Base-by-base conservation (phyloP, 2,888 invertebrate species). In the Liodrosophila aerea region DNA sequence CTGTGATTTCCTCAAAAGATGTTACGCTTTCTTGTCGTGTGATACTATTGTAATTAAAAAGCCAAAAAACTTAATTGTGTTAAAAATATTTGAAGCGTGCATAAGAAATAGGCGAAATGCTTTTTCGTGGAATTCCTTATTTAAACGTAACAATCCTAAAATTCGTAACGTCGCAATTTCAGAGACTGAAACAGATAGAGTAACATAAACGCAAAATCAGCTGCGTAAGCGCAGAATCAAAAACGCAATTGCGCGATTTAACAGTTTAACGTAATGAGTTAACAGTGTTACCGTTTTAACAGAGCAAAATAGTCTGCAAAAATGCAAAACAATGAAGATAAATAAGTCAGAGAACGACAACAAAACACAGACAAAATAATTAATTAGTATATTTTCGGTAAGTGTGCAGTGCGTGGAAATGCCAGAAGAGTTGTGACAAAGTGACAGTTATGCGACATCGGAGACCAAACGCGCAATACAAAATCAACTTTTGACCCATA, bases 271-370 rank as follows among this genome's bases (percentile, higher is more conserved):
- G 66, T 62, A 62, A 65, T 11, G 1, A 1, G 54, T 62, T 53
- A 46, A 40, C 51, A 40, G 27, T n/a, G n/a, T n/a, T n/a, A n/a
- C n/a, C 64, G 22, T 29, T 27, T 62, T 62, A 67, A 65, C 65
- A 67, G 58, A 63, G 51, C 50, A 52, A 15, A 36, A 41, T 66
- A 64, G 52, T 34, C 56, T 52, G 51, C 44, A 40, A 40, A 49
- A 69, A 69, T 61, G 56, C 56, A 64, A 64, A 64, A 64, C 64
- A 64, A 68, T 69, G 61, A 43, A 64, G 36, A 69, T 56, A 64
- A 69, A 62, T 62, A 62, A 47, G 22, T 46, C 27, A 34, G 22
- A 40, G 30, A 62, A 62, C 68, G 51, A 43, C 50, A 57, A 66
- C 62, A 58, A 63, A 62, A 51, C 58, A 41, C 16, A 62, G 47